phyloP scores from a whole-genome alignment of 2,797 vertebrate genomes.

The Gallinago solitaria region DNA sequence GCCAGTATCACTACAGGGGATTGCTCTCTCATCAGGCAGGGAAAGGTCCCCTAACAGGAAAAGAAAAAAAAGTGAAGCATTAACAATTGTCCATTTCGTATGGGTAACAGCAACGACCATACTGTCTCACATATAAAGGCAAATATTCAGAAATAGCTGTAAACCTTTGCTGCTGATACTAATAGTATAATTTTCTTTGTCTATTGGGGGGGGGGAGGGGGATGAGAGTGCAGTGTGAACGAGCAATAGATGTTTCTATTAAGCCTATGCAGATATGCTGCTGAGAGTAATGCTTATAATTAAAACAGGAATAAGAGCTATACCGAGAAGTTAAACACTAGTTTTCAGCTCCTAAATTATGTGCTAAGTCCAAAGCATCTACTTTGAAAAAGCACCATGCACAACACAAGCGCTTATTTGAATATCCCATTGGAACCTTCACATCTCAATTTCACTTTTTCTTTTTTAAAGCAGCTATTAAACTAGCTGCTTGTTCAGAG shows the following conservation, averaged over 20 bases:
- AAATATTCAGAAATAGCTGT: not conserved
- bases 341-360: not conserved
- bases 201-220: not conserved
- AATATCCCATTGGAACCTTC: not conserved
- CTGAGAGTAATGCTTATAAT: not conserved
- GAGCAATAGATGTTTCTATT: not conserved
- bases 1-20: not conserved
- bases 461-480: not conserved
- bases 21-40: not conserved
- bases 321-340: not conserved
- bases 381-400: not conserved
- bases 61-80: not conserved
- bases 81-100: not conserved
- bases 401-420: not conserved
- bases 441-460: not conserved
- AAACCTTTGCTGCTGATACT: not conserved
- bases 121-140: not conserved
- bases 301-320: not conserved
- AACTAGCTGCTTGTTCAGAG: not conserved
- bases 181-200: not conserved
- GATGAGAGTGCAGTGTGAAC: not conserved
- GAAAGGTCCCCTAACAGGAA: conserved; percentile 48
- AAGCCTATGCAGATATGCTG: not conserved
- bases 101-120: not conserved
- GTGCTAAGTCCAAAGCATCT: not conserved